Conservation (phyloP, 2,888 invertebrate genomes). For the Ametastegia equiseti region DNA sequence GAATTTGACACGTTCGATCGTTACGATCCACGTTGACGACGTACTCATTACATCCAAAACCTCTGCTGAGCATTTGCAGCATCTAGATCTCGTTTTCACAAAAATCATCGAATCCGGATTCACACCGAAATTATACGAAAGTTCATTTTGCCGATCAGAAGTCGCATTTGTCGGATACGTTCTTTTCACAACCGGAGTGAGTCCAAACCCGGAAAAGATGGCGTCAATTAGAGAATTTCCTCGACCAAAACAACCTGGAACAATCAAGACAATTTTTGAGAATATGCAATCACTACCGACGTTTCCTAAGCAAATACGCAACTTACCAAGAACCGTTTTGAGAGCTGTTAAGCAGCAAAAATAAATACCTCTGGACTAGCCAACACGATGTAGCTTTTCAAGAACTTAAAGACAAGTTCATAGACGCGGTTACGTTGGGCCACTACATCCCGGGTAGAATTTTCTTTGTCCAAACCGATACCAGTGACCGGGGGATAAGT, state of each 20-base stretch:
- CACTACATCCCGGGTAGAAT: not conserved
- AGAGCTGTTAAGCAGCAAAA: not conserved
- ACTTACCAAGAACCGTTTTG: not conserved
- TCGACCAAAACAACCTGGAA: slow-evolving; percentile 55
- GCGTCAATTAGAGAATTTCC: slow-evolving; percentile 57
- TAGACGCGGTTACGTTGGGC: not conserved
- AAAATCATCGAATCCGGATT: slow-evolving; percentile 53
- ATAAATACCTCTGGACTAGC: not conserved
- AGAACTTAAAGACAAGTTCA: slow-evolving; percentile 22
- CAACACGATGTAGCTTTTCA: not conserved
- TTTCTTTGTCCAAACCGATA: not conserved
- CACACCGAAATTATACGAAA: slow-evolving; percentile 59
- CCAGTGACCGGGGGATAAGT: not conserved
- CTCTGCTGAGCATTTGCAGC: slow-evolving; percentile 45
- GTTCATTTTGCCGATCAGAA: slow-evolving; percentile 52
- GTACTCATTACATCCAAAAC: slow-evolving; percentile 17
- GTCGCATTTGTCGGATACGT: slow-evolving; percentile 48
- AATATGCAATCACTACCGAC: slow-evolving; percentile 47
- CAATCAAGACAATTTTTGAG: slow-evolving; percentile 57
- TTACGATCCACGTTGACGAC: slow-evolving; percentile 35
- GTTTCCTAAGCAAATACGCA: slow-evolving; percentile 3
- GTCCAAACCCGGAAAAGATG: slow-evolving; percentile 51
- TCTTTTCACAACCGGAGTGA: slow-evolving; percentile 3
- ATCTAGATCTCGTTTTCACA: slow-evolving; percentile 55
- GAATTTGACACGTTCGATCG: slow-evolving; percentile 30